phyloP scores from a whole-genome alignment of 2,797 vertebrate species.

The Pseudochromis fuscus region DNA sequence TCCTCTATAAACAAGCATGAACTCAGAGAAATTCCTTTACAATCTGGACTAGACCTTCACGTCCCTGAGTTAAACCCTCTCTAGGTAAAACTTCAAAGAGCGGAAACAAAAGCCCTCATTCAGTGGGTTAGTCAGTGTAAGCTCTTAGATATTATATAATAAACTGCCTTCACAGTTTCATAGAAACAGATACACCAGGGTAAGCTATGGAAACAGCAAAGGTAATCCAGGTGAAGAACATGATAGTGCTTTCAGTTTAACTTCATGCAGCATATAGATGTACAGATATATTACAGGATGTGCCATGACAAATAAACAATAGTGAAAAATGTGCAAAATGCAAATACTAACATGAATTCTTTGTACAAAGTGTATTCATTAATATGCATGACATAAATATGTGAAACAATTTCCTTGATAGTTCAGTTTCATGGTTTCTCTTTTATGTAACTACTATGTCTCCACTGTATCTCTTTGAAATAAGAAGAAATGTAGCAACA shows the following conservation, averaged over 20 bases:
- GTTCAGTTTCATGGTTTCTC: neutral
- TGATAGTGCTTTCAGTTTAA: conserved; percentile 13
- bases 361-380: neutral
- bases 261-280: neutral
- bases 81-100: conserved; percentile 43
- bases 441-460: neutral
- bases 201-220: conserved; percentile 25
- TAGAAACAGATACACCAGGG: conserved; percentile 12
- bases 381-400: neutral
- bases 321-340: neutral
- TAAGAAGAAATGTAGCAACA: neutral
- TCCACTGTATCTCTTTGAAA: neutral
- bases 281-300: conserved; percentile 10
- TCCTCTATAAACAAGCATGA: conserved; percentile 56
- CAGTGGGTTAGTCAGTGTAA: conserved; percentile 18
- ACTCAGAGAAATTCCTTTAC: conserved; percentile 46
- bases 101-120: conserved; percentile 53
- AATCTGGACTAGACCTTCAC: conserved; percentile 32
- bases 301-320: conserved; percentile 4
- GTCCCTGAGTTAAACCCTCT: conserved; percentile 44
- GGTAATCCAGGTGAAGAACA: conserved; percentile 36
- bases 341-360: neutral
- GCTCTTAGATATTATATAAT: conserved; percentile 22
- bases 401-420: neutral
- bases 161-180: conserved; percentile 31